A percentile compares a stretch with the other conserved stretches of the same genome.
Conservation (phyloP, 2,113 vertebrate genomes). For the Eurypyga helias region DNA sequence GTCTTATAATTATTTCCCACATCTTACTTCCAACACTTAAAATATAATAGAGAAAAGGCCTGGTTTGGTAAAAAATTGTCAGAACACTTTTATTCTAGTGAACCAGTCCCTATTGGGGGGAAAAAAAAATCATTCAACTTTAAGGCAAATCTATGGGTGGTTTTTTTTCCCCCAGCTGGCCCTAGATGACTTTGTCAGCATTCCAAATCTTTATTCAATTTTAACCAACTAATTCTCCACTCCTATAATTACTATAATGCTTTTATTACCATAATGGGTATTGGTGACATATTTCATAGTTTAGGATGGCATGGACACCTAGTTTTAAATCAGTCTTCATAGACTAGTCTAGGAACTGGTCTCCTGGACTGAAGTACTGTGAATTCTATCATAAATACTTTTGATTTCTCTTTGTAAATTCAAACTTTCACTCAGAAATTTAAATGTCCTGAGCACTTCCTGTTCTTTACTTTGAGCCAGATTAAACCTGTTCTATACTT, state of each 20-base stretch:
- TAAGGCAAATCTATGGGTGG: neutral
- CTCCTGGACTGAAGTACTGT: neutral
- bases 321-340: neutral
- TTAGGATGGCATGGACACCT: neutral
- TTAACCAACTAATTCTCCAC: neutral
- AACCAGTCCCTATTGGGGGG: rapidly evolving
- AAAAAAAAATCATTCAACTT: neutral
- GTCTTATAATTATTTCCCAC: neutral
- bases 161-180: neutral
- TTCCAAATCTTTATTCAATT: neutral
- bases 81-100: neutral
- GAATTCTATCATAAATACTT: neutral
- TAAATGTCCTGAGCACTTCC: neutral
- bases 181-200: neutral
- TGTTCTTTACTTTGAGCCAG: neutral
- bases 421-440: neutral
- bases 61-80: neutral
- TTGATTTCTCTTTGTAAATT: neutral
- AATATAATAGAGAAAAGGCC: neutral
- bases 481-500: neutral
- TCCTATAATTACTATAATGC: neutral
- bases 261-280: neutral
- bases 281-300: neutral
- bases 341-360: neutral
- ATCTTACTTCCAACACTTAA: neutral